Conservation (phyloP, 1,140 invertebrate species). For the Caenorhabditis inopinata region DNA sequence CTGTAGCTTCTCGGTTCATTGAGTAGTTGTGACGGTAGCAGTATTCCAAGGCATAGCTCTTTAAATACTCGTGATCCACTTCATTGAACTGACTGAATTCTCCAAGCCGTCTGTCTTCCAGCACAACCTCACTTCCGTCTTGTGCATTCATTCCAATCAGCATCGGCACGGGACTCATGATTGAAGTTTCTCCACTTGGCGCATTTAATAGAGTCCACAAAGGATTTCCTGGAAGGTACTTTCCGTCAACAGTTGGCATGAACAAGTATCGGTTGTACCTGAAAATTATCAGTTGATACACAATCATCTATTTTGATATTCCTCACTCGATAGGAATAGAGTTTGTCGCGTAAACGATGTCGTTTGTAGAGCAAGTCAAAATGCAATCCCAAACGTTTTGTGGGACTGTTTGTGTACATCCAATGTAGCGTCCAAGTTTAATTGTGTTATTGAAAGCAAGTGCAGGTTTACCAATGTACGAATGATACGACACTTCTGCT, state of each 20-base stretch:
- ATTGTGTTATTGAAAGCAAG: slow-evolving; percentile 64
- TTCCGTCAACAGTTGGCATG: slow-evolving; percentile 58
- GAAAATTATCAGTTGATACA: too few species aligned
- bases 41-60: slow-evolving; percentile 58
- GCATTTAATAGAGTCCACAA: slow-evolving; percentile 60
- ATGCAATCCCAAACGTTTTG: slow-evolving; percentile 60
- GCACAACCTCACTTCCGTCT: slow-evolving; percentile 61
- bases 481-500: slow-evolving; percentile 65
- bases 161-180: slow-evolving; percentile 59
- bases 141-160: slow-evolving; percentile 61
- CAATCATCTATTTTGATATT: too few species aligned
- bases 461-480: slow-evolving; percentile 60
- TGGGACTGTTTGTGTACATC: slow-evolving; percentile 55
- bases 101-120: slow-evolving; percentile 61
- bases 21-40: slow-evolving; percentile 65
- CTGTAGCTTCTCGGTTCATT: slow-evolving; percentile 65
- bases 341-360: slow-evolving; percentile 59
- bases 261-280: slow-evolving; percentile 65
- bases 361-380: slow-evolving; percentile 58
- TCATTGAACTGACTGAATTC: slow-evolving; percentile 64
- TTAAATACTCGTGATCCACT: slow-evolving; percentile 56
- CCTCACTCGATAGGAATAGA: slow-evolving; percentile 54
- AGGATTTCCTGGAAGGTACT: slow-evolving; percentile 54
- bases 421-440: slow-evolving; percentile 62
- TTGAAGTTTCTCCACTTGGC: slow-evolving; percentile 44